phyloP scores from a whole-genome alignment of 2,113 vertebrate species.

The Xyliphius kryptos region DNA sequence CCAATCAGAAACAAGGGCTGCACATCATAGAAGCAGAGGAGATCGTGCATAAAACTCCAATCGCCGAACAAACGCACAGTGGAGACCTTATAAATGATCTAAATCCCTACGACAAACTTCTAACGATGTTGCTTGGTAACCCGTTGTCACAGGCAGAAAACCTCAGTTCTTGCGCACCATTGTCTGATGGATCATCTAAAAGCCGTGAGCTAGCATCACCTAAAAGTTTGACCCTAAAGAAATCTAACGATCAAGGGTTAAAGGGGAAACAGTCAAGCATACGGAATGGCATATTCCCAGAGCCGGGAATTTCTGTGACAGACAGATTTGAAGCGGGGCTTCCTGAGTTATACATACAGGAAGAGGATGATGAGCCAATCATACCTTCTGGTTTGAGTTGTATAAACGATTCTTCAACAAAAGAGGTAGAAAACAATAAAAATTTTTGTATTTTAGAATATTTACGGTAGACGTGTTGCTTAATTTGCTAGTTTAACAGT shows the following conservation, averaged over 20 bases:
- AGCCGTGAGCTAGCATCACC: constrained; percentile 45
- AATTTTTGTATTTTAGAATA: too few relatives aligned
- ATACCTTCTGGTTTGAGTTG: constrained; percentile 20
- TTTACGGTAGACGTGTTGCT: too few relatives aligned
- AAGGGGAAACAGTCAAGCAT: background rate
- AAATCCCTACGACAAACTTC: constrained; percentile 56
- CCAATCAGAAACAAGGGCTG: constrained; percentile 11
- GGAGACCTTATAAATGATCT: constrained; percentile 13
- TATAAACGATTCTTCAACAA: constrained; percentile 38
- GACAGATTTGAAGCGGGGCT: constrained; percentile 47
- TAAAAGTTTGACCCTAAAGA: constrained; percentile 34
- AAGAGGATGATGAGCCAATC: constrained; percentile 60
- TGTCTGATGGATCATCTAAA: too few relatives aligned
- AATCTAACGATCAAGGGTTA: background rate
- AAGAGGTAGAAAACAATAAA: too few relatives aligned
- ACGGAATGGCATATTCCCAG: constrained; percentile 5
- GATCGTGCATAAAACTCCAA: too few relatives aligned
- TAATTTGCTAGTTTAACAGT: too few relatives aligned
- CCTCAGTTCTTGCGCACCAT: too few relatives aligned
- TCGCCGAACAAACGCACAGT: too few relatives aligned
- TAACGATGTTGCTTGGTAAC: constrained; percentile 43
- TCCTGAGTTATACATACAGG: constrained; percentile 76
- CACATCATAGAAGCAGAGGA: background rate
- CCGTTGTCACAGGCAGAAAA: too few relatives aligned
- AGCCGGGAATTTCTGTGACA: constrained; percentile 4